Evolutionary conservation across 64 coral and sea anemone species (phyloP).

Genomic region (Montipora efflorescens): DNA sequence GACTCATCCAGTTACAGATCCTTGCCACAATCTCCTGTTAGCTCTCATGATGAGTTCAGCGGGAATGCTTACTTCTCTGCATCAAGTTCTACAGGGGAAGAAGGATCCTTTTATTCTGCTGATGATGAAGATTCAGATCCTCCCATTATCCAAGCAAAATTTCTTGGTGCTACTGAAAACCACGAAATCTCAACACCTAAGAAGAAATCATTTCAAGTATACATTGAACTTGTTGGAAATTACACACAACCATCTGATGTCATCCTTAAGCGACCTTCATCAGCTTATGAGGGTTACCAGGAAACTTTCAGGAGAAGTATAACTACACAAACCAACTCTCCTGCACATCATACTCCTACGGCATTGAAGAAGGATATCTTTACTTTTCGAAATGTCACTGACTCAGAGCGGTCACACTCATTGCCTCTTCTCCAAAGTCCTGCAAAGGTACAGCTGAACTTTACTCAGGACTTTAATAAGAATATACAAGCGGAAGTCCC

Average conservation of each 20-base stretch:
- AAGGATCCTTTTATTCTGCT: slow-evolving; percentile 78
- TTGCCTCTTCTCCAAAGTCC: slow-evolving; percentile 20
- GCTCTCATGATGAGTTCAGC: slow-evolving; percentile 61
- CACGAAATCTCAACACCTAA: slow-evolving; percentile 67
- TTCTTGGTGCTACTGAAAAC: slow-evolving; percentile 85
- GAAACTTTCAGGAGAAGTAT: slow-evolving; percentile 71
- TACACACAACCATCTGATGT: slow-evolving; percentile 92
- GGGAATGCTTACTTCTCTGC: slow-evolving; percentile 72
- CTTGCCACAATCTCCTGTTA: slow-evolving; percentile 66
- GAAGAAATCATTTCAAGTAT: slow-evolving; percentile 95
- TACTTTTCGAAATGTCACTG: slow-evolving; percentile 16
- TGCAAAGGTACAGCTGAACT: slow-evolving; percentile 19
- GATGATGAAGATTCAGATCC: slow-evolving; percentile 82
- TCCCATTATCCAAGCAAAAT: slow-evolving; percentile 71
- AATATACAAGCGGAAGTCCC: slow-evolving; percentile 62
- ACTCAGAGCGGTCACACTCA: slow-evolving; percentile 22
- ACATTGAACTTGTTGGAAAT: slow-evolving; percentile 92
- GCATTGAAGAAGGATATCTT: slow-evolving; percentile 21
- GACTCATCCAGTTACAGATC: slow-evolving; percentile 53
- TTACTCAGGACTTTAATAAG: slow-evolving; percentile 74
- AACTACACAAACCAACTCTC: slow-evolving; percentile 33
- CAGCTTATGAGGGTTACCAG: slow-evolving; percentile 78
- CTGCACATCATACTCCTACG: slow-evolving; percentile 11
- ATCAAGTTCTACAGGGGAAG: slow-evolving; percentile 61
- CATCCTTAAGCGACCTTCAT: slow-evolving; percentile 85